phyloP scores from a whole-genome alignment of 2,797 vertebrate genomes.

The Notolepis coatsorum region DNA sequence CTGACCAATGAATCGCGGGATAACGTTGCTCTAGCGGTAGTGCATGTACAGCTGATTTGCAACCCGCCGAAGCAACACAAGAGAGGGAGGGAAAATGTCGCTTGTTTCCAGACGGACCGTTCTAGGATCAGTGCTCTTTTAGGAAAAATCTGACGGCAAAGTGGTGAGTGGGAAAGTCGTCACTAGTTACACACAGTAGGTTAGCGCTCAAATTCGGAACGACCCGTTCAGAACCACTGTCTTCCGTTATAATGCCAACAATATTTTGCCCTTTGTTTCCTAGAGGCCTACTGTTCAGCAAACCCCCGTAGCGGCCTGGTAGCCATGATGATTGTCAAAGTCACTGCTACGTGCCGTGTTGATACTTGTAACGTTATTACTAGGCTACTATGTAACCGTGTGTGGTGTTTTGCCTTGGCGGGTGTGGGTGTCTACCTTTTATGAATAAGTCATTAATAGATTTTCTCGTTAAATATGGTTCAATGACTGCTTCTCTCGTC shows the following conservation, averaged over 20 bases:
- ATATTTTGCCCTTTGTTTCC: not conserved
- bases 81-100: conserved; percentile 81
- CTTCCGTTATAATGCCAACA: not conserved
- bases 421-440: no score
- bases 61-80: conserved; percentile 75
- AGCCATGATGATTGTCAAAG: conserved; percentile 65
- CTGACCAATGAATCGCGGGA: conserved; percentile 59
- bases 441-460: no score
- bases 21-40: conserved; percentile 33
- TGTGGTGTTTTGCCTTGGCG: not conserved
- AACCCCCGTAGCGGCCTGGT: conserved; percentile 13
- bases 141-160: conserved; percentile 41
- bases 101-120: conserved; percentile 72
- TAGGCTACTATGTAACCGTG: not conserved
- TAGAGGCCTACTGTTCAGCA: conserved; percentile 9
- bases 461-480: no score
- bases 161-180: conserved; percentile 79
- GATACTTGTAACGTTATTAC: not conserved
- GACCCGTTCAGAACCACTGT: conserved; percentile 6
- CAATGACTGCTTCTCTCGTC: no score
- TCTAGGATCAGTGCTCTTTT: conserved; percentile 84
- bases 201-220: conserved; percentile 13
- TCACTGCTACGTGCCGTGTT: not conserved
- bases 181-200: conserved; percentile 58
- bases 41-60: conserved; percentile 77